These are phyloP conservation scores for Proctacanthus coquilletti DNA, from an alignment of 1,140 invertebrate species.

Conservation along the genomic window DNA sequence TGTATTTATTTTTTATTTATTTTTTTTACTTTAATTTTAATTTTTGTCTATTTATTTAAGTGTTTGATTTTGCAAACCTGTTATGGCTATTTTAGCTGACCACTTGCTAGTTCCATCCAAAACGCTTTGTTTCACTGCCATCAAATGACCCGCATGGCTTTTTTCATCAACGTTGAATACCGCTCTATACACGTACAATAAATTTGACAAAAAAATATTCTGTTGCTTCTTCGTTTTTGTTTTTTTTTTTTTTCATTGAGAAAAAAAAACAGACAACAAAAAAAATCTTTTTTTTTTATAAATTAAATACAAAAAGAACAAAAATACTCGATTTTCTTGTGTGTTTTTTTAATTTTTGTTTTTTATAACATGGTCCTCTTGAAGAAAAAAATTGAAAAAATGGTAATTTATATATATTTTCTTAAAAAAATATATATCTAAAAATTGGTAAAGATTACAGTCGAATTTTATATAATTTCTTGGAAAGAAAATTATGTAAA, in stretches of 20 bases:
- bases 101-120: conserved; percentile 99
- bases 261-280: neutral
- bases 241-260: neutral
- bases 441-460: too few relatives aligned
- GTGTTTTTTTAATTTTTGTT: too few relatives aligned
- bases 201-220: too few relatives aligned
- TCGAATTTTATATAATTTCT: too few relatives aligned
- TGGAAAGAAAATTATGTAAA: too few relatives aligned
- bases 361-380: too few relatives aligned
- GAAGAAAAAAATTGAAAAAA: too few relatives aligned
- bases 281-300: neutral
- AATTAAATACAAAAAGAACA: neutral
- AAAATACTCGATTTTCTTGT: neutral
- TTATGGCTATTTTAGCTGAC: conserved; percentile 99
- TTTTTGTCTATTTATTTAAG: conserved; percentile 4
- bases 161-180: conserved; percentile 92
- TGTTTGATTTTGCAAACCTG: conserved; percentile 61
- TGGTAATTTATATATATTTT: too few relatives aligned
- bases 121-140: conserved; percentile 94
- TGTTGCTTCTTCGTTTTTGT: neutral
- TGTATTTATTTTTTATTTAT: too few relatives aligned
- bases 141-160: conserved; percentile 90
- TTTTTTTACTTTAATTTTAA: too few relatives aligned
- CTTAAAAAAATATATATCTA: too few relatives aligned
- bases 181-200: conserved; percentile 44